Conservation (phyloP, 1,140 invertebrate genomes). For the Arion vulgaris region DNA sequence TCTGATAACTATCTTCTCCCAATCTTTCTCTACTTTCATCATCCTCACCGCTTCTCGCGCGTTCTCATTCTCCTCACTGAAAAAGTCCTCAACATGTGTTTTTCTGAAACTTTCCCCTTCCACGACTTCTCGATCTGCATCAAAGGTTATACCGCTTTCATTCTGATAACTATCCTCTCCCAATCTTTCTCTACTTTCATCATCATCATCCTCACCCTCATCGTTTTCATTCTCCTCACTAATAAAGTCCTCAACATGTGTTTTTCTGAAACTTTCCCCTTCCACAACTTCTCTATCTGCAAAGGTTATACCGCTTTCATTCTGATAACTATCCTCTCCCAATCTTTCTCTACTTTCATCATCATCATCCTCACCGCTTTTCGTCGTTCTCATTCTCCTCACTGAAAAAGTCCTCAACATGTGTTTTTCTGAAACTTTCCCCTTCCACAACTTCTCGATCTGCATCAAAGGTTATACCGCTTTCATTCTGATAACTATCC, state of each 20-base stretch:
- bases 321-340: not conserved
- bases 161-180: not conserved
- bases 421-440: slow-evolving; percentile 59
- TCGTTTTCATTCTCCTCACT: not conserved
- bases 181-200: not conserved
- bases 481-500: too few relatives aligned
- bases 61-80: not conserved
- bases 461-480: too few relatives aligned
- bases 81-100: slow-evolving; percentile 50
- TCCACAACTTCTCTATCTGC: slow-evolving; percentile 56
- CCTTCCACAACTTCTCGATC: slow-evolving; percentile 57
- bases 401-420: slow-evolving; percentile 43
- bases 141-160: too few relatives aligned
- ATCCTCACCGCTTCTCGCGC: not conserved
- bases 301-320: too few relatives aligned
- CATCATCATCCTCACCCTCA: slow-evolving; percentile 7
- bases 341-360: not conserved
- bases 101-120: slow-evolving; percentile 61
- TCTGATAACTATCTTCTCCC: not conserved
- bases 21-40: not conserved
- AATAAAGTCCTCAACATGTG: slow-evolving; percentile 48
- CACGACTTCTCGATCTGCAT: slow-evolving; percentile 53
- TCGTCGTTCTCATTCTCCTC: not conserved
- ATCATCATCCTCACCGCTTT: not conserved
- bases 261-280: slow-evolving; percentile 58